These are phyloP conservation scores for Drosophila diplacantha DNA, from an alignment of 2,888 invertebrate genomes.

Conservation along the genomic window DNA sequence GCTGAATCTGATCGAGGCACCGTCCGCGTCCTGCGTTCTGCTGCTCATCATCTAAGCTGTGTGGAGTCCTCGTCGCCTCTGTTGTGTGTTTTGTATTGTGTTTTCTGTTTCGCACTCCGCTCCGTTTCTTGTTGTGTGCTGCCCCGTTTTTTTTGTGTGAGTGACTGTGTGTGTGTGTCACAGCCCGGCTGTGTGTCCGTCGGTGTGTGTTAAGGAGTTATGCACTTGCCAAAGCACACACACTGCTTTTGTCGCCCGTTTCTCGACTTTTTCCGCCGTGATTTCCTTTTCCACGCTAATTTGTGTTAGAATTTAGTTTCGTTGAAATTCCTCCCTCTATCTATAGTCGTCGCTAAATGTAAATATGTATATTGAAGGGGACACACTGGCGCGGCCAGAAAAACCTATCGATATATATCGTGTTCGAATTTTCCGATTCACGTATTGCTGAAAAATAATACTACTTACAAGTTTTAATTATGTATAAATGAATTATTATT, in stretches of 20 bases:
- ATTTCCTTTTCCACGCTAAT: slow-evolving; percentile 33
- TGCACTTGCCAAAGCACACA: slow-evolving; percentile 60
- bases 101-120: slow-evolving; percentile 24
- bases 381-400: slow-evolving; percentile 1
- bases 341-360: slow-evolving; percentile 9
- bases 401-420: slow-evolving; percentile 6
- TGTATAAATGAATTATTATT: no score
- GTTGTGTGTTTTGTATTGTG: slow-evolving; percentile 23
- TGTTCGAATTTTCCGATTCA: neutral
- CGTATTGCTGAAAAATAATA: neutral
- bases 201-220: slow-evolving; percentile 40
- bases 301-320: slow-evolving; percentile 16
- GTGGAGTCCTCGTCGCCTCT: slow-evolving; percentile 13
- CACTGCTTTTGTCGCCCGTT: slow-evolving; percentile 46
- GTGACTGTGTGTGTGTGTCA: slow-evolving; percentile 10
- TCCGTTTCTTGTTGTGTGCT: slow-evolving; percentile 12
- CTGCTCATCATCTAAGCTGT: slow-evolving; percentile 71
- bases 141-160: slow-evolving; percentile 5
- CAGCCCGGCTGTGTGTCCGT: slow-evolving; percentile 33
- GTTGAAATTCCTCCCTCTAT: slow-evolving; percentile 60
- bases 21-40: slow-evolving; percentile 69
- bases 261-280: slow-evolving; percentile 57
- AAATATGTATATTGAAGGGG: slow-evolving; percentile 5
- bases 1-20: slow-evolving; percentile 89
- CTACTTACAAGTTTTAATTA: neutral